Base-by-base conservation (phyloP, 2,888 invertebrate genomes). In the Dyspetes luteomarginatus region DNA sequence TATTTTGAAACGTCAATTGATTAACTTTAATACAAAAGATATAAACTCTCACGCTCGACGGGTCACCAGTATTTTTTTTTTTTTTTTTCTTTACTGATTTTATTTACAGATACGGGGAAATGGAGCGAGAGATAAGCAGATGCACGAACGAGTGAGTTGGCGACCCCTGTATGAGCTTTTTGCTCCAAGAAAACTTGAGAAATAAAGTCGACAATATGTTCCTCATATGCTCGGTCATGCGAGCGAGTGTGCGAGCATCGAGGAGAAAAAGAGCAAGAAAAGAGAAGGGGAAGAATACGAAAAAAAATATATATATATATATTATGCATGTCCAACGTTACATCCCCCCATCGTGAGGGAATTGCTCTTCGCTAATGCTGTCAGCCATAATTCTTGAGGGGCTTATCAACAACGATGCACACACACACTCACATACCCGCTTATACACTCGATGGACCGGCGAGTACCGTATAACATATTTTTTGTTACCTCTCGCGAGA, bases 401-500 rank as follows among this genome's bases (percentile, higher is more conserved):
- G 67, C 52, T 78, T 78, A 78, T 78, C 78, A 73, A 62, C 67
- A 24, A 52, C 50, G 58, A 67, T 43, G 60, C 72, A 22, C 72
- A 56, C 36, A 36, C 62, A 60, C 22, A 5, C 19, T 3, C 58
- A 0, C 2, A 9, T 36, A 7, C 36, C 26, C 19, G 19, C 19
- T 15, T 3, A 2, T 15, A 36, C 45, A 3, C 43, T 28, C 58
- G 48, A 30, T n/a, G n/a, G n/a, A n/a, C n/a, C n/a, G n/a, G n/a
- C n/a, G n/a, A n/a, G n/a, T n/a, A n/a, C n/a, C n/a, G n/a, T n/a
- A n/a, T n/a, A n/a, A n/a, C n/a, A n/a, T n/a, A n/a, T n/a, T n/a
- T n/a, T n/a, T n/a, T n/a, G n/a, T n/a, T n/a, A n/a, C n/a, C n/a
- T n/a, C n/a, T n/a, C 58, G 62, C 56, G 56, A 48, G 55, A 43